These are phyloP conservation scores for Coendou prehensilis DNA, from an alignment of 2,797 vertebrate genomes.

Conservation along the genomic window DNA sequence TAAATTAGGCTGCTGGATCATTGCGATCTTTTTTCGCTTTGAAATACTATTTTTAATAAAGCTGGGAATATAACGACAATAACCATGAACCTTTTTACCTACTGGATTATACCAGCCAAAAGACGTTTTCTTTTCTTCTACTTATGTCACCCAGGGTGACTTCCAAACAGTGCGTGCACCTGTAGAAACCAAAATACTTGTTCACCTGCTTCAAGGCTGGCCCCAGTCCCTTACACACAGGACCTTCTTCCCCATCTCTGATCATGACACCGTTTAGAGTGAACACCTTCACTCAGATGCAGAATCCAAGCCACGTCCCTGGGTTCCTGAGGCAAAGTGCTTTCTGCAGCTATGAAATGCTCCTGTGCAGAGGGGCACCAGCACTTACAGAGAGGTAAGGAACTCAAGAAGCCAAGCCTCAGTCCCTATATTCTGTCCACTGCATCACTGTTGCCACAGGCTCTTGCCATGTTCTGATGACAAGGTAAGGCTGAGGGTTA, in stretches of 20 bases:
- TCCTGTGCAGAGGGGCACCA: no score
- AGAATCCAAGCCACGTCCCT: background rate
- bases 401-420: background rate
- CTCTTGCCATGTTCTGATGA: background rate
- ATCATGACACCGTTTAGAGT: background rate
- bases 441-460: background rate
- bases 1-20: background rate
- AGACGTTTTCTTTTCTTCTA: background rate
- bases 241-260: background rate
- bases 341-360: background rate
- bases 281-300: background rate
- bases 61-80: background rate
- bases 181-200: background rate
- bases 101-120: background rate
- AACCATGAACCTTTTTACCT: background rate
- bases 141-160: background rate
- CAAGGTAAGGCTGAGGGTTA: background rate
- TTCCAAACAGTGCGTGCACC: no score
- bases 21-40: background rate
- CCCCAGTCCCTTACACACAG: rapidly evolving
- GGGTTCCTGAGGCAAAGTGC: background rate
- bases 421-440: background rate
- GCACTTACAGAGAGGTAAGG: background rate
- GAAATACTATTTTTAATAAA: background rate
- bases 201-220: background rate